These are phyloP conservation scores for Aelia acuminata DNA, from an alignment of 2,888 invertebrate species.

Conservation along the genomic window DNA sequence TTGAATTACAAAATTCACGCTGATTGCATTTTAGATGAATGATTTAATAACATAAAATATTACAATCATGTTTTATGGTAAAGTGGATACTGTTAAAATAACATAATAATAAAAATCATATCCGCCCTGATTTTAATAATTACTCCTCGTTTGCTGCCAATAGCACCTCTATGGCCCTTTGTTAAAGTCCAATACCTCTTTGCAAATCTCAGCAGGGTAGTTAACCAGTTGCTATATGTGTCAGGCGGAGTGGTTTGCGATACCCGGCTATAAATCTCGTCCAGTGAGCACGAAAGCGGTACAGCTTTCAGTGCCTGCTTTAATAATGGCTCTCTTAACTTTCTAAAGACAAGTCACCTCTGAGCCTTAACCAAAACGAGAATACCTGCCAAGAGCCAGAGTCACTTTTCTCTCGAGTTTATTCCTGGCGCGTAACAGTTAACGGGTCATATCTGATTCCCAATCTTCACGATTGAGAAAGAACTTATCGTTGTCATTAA, in stretches of 20 bases:
- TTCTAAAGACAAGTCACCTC: constrained; percentile 37
- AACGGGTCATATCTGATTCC: background rate
- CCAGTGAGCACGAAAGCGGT: constrained; percentile 7
- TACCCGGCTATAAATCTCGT: background rate
- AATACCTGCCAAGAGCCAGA: background rate
- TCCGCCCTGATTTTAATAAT: too few relatives aligned
- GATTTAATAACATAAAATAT: too few relatives aligned
- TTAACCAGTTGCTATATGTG: constrained; percentile 25
- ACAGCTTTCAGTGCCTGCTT: constrained; percentile 37
- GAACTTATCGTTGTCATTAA: background rate
- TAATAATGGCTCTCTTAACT: constrained; percentile 23
- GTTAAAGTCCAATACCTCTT: background rate
- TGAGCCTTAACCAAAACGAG: background rate
- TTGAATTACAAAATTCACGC: too few relatives aligned
- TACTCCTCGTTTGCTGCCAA: background rate
- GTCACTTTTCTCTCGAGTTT: background rate
- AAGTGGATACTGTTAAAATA: too few relatives aligned
- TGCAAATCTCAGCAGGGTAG: background rate
- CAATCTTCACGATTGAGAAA: background rate
- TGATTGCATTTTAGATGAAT: too few relatives aligned
- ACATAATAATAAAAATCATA: too few relatives aligned
- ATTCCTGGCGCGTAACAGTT: background rate
- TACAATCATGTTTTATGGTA: too few relatives aligned
- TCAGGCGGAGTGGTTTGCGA: background rate
- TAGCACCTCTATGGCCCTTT: too few relatives aligned